These are phyloP conservation scores for Conistra vaccinii DNA, from an alignment of 2,888 invertebrate species.

Conservation along the genomic window DNA sequence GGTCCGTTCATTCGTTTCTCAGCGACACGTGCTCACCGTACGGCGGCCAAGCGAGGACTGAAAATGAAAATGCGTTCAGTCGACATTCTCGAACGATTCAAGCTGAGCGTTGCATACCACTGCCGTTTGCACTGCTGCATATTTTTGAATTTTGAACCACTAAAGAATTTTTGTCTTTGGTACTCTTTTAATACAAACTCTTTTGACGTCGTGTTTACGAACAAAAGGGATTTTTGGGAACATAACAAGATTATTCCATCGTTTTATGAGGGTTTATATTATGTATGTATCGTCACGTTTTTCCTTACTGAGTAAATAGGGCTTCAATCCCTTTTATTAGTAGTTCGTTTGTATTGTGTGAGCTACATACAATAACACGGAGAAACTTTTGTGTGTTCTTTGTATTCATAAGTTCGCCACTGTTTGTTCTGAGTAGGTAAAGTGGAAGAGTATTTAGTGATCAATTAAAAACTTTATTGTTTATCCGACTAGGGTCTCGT, in stretches of 20 bases:
- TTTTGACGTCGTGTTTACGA: slow-evolving; percentile 42
- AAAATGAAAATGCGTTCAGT: slow-evolving; percentile 54
- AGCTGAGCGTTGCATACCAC: slow-evolving; percentile 55
- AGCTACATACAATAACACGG: slow-evolving; percentile 46
- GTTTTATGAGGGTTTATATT: slow-evolving; percentile 53
- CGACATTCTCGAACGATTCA: slow-evolving; percentile 56
- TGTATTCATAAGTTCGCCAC: slow-evolving; percentile 35
- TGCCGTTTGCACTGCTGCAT: slow-evolving; percentile 54
- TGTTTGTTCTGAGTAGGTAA: slow-evolving; percentile 22
- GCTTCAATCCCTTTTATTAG: slow-evolving; percentile 63
- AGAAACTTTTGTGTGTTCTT: slow-evolving; percentile 36
- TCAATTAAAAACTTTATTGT: slow-evolving; percentile 40
- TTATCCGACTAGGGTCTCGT: slow-evolving; percentile 4
- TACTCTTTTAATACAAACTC: slow-evolving; percentile 35
- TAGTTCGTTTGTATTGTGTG: slow-evolving; percentile 55
- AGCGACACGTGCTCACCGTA: slow-evolving; percentile 45
- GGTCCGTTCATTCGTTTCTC: slow-evolving; percentile 35
- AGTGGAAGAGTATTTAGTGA: slow-evolving; percentile 15
- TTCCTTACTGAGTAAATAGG: slow-evolving; percentile 58
- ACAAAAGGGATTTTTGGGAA: slow-evolving; percentile 46
- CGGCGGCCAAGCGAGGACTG: slow-evolving; percentile 55
- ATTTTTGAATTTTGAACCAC: slow-evolving; percentile 53
- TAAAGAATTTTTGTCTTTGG: slow-evolving; percentile 45
- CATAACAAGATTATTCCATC: slow-evolving; percentile 57
- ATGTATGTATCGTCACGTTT: slow-evolving; percentile 60